A percentile compares a stretch with the other conserved stretches of the same genome.
These are phyloP conservation scores for Baryphthengus martii DNA, from an alignment of 2,113 vertebrate genomes.

Conservation along the genomic window DNA sequence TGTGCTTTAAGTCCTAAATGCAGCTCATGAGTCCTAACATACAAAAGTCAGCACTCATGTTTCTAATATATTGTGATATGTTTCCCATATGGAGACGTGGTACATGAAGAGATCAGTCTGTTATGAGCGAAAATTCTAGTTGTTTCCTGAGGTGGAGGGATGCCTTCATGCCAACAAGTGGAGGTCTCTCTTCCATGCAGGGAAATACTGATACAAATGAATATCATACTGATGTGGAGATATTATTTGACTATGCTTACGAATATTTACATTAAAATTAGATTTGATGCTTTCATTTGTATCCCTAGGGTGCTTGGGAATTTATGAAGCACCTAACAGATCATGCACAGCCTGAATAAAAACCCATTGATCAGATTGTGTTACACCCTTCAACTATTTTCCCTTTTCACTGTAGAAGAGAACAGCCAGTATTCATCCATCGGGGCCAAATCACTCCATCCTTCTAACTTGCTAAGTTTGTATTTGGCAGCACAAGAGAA, in stretches of 20 bases:
- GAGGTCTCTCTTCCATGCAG: not conserved
- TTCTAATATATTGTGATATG: not conserved
- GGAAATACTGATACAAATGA: not conserved
- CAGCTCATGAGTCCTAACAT: not conserved
- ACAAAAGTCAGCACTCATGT: not conserved
- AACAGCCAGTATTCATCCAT: not conserved
- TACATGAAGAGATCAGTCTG: not conserved
- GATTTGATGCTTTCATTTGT: not conserved
- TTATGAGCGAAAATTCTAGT: not conserved
- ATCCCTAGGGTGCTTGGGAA: not conserved
- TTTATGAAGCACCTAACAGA: slow-evolving; percentile 16
- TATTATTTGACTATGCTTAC: not conserved
- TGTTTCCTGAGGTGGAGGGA: not conserved
- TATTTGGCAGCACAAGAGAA: not conserved
- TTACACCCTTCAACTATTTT: not conserved
- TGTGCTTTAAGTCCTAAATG: not conserved
- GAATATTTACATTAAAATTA: slow-evolving; percentile 27
- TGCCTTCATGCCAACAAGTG: not conserved
- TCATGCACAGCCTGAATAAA: not conserved
- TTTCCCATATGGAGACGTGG: not conserved
- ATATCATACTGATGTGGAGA: not conserved
- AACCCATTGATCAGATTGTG: not conserved
- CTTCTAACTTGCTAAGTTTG: not conserved
- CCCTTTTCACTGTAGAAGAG: not conserved
- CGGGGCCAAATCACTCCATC: not conserved